A percentile compares a stretch with the other conserved stretches of the same genome.
Conservation (phyloP, 2,797 vertebrate species). For the Enteromius trimaculatus region DNA sequence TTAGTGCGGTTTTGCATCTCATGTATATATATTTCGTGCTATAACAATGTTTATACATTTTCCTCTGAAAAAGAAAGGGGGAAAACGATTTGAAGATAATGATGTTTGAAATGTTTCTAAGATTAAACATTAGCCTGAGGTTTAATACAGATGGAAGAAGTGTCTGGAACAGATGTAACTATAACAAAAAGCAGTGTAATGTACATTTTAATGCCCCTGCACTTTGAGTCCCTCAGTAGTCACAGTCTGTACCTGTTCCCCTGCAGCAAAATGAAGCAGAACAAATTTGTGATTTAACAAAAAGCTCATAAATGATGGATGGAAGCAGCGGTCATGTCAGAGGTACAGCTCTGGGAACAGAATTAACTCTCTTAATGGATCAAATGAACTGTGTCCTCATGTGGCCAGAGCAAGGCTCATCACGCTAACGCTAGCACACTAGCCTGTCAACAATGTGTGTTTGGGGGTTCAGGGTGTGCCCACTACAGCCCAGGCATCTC, state of each 20-base stretch:
- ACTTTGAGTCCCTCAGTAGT: background rate
- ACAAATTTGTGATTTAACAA: slow-evolving; percentile 34
- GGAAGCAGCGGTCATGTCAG: background rate
- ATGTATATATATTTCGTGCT: background rate
- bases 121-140: background rate
- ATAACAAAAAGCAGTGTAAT: slow-evolving; percentile 14
- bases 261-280: slow-evolving; percentile 18
- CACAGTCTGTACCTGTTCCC: slow-evolving; percentile 12
- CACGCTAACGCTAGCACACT: background rate
- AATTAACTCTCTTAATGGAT: slow-evolving; percentile 44
- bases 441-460: background rate
- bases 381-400: slow-evolving; percentile 27
- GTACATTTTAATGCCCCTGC: background rate
- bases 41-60: background rate
- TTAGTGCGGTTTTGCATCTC: too few species aligned
- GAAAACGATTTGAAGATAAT: background rate
- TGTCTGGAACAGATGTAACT: slow-evolving; percentile 6
- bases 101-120: background rate
- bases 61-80: background rate
- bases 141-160: background rate
- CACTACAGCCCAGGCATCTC: background rate
- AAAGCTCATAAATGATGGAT: slow-evolving; percentile 34
- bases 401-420: background rate
- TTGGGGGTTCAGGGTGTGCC: background rate
- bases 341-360: slow-evolving; percentile 23